A percentile compares a stretch with the other conserved stretches of the same genome.
These are phyloP conservation scores for Globodera rostochiensis DNA, from an alignment of 1,140 invertebrate species.

Conservation along the genomic window DNA sequence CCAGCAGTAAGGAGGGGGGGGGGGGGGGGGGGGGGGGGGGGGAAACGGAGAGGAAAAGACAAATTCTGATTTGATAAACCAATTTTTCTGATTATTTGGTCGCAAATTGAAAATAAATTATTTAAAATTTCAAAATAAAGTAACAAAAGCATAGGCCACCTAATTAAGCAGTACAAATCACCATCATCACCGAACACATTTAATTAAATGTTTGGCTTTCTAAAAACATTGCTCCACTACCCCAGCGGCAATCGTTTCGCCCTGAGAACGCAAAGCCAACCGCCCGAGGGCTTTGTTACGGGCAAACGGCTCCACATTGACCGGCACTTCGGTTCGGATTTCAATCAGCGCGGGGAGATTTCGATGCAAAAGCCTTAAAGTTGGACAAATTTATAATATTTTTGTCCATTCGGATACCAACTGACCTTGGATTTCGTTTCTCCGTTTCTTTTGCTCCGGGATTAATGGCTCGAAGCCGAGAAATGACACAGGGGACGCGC, in stretches of 20 bases:
- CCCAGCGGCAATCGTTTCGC: slow-evolving; percentile 53
- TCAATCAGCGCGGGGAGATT: slow-evolving; percentile 51
- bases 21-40: too few relatives aligned
- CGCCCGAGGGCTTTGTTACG: slow-evolving; percentile 48
- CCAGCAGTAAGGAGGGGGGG: too few relatives aligned
- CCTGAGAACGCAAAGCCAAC: slow-evolving; percentile 48
- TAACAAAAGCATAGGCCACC: neutral
- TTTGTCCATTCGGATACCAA: neutral
- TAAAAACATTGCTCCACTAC: slow-evolving; percentile 45
- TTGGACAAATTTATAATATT: slow-evolving; percentile 31
- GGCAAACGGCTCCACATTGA: slow-evolving; percentile 47
- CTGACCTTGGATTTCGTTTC: slow-evolving; percentile 58
- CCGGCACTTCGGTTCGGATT: slow-evolving; percentile 42
- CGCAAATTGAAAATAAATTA: too few relatives aligned
- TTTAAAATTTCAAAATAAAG: slow-evolving; percentile 13
- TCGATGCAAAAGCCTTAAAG: slow-evolving; percentile 61
- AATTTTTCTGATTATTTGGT: too few relatives aligned
- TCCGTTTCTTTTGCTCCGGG: slow-evolving; percentile 53
- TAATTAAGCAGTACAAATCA: too few relatives aligned
- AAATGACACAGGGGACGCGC: slow-evolving; percentile 81
- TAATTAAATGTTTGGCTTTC: neutral
- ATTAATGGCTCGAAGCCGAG: slow-evolving; percentile 75
- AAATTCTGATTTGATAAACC: too few relatives aligned
- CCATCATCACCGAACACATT: too few relatives aligned
- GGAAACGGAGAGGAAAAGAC: too few relatives aligned